Base-by-base conservation (phyloP, 2,888 invertebrate species). In the Tigriopus californicus region DNA sequence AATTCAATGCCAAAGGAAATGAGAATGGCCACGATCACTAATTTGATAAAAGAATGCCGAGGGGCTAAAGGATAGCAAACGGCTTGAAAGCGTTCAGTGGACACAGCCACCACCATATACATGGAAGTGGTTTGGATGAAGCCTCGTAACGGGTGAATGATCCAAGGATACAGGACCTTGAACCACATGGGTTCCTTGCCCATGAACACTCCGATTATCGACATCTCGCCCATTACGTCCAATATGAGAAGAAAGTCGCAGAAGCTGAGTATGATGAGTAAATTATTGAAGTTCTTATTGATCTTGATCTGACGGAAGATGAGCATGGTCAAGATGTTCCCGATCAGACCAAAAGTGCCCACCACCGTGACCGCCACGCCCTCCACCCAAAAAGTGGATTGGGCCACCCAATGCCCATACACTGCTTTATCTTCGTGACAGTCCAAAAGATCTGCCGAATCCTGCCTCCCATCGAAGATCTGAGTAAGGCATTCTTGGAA, bases 51-150 rank as follows among this genome's bases (percentile, higher is more conserved):
- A 41, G 54, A 33, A 15, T 54, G 54, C 20, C 54, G 33, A 18
- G 33, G 18, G 18, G 33, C 18, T 15, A 54, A 22, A 15, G 54
- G 54, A 54, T 54, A 41, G 22, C 54, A 54, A 4, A 54, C 54
- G n/a, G 54, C 54, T 6, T 41, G 33, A n/a, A 40, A 54, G 10
- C 54, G 33, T 41, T 54, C 54, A 8, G 54, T 41, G 6, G 54
- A 54, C 18, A 54, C 41, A 1, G 54, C 54, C n/a, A 54, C 54
- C 54, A 54, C 54, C 54, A 54, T 54, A 15, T 40, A 54, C 24
- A 54, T 41, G 15, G 54, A 25, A 18, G 40, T 41, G 20, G 54
- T 41, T n/a, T 54, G 54, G 41, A 54, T 54, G 40, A 54, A 40
- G 2, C 54, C 54, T 22, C 41, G 33, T n/a, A 40, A 40, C 15